Conservation (phyloP, 2,888 invertebrate genomes). For the Xestia ashworthii region DNA sequence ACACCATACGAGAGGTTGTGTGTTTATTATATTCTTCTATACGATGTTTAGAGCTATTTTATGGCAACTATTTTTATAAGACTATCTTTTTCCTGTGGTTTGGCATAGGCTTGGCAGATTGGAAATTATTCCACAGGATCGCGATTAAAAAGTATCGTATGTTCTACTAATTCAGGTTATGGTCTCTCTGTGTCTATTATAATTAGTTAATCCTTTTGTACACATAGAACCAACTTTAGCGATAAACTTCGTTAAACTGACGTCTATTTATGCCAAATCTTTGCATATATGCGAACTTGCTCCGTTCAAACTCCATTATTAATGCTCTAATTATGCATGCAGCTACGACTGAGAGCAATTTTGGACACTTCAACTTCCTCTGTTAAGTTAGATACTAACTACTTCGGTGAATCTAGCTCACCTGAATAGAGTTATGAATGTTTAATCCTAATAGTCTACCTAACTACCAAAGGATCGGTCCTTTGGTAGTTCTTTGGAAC, state of each 20-base stretch:
- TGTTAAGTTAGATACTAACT: conserved; percentile 10
- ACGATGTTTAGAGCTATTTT: background rate
- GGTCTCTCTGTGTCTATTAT: background rate
- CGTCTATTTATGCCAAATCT: background rate
- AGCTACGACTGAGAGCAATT: conserved; percentile 14
- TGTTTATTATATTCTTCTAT: background rate
- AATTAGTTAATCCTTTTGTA: too few relatives aligned
- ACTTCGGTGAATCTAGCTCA: conserved; percentile 1
- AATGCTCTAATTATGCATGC: conserved; percentile 6
- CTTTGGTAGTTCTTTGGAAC: background rate
- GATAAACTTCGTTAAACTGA: background rate
- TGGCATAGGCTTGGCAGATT: background rate
- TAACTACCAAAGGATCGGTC: too few relatives aligned
- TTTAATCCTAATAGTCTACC: background rate
- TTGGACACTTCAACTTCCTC: conserved; percentile 15
- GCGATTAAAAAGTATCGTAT: too few relatives aligned
- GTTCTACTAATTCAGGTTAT: too few relatives aligned
- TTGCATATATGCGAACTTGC: background rate
- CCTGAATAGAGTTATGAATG: conserved; percentile 16
- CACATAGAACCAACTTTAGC: background rate
- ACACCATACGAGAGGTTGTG: background rate
- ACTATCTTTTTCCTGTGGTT: background rate
- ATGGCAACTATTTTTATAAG: background rate
- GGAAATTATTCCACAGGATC: background rate
- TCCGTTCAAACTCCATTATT: background rate